phyloP scores from a whole-genome alignment of 2,797 vertebrate genomes.

The Mus spretus region DNA sequence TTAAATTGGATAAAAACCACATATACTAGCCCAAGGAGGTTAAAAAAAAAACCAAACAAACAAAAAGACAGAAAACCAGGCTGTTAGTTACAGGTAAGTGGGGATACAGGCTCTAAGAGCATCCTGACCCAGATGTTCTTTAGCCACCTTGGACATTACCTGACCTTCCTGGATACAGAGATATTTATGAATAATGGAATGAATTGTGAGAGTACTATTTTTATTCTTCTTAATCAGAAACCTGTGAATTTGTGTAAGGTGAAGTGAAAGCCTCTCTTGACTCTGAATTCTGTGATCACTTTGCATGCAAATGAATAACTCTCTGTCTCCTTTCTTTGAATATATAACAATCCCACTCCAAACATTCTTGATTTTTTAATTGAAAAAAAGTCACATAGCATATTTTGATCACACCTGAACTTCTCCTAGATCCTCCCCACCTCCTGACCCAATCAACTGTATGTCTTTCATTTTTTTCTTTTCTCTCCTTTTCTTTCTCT shows the following conservation, averaged over 20 bases:
- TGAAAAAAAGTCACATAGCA: neutral
- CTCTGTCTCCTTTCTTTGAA: neutral
- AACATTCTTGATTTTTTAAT: neutral
- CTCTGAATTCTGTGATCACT: slow-evolving; percentile 56
- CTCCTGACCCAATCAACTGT: no score
- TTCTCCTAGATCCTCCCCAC: neutral
- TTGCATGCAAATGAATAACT: neutral
- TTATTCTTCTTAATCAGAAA: neutral
- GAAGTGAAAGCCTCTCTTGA: slow-evolving; percentile 58
- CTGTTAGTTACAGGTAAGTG: neutral
- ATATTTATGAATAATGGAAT: slow-evolving; percentile 62
- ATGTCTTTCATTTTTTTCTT: neutral
- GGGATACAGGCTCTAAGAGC: neutral
- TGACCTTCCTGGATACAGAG: neutral
- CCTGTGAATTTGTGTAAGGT: neutral
- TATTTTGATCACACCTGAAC: neutral
- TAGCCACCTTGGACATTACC: neutral
- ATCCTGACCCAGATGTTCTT: slow-evolving; percentile 11
- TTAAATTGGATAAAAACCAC: slow-evolving; percentile 31
- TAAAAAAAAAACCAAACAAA: no score
- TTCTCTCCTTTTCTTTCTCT: neutral
- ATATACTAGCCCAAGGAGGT: neutral
- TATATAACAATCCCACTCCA: neutral
- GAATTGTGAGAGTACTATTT: slow-evolving; percentile 16
- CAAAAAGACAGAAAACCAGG: neutral